A percentile compares a stretch with the other conserved stretches of the same genome.
Evolutionary conservation across 2,797 vertebrate species (phyloP).

Genomic region (Heteromormyrus szaboi): DNA sequence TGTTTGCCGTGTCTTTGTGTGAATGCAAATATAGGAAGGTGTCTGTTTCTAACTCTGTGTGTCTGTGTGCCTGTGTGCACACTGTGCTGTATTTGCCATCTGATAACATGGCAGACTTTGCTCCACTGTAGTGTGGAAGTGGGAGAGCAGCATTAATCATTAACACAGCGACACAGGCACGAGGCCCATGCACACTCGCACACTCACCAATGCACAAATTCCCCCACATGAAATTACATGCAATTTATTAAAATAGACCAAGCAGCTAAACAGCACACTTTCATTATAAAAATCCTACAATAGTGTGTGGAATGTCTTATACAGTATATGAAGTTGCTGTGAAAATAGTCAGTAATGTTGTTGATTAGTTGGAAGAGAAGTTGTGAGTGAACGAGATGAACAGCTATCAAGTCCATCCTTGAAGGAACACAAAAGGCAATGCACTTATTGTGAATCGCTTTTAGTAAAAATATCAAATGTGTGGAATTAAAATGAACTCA

Average conservation of each 20-base stretch:
- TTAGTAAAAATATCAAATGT: background rate
- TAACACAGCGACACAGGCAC: conserved; percentile 37
- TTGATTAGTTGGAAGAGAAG: background rate
- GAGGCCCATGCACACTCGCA: background rate
- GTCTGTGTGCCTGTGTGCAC: conserved; percentile 30
- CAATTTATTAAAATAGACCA: background rate
- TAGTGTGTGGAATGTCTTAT: background rate
- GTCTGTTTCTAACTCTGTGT: conserved; percentile 4
- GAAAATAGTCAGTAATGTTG: background rate
- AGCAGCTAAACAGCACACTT: background rate
- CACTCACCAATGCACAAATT: background rate
- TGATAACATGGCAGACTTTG: conserved; percentile 57
- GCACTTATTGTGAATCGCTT: background rate
- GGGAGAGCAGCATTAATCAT: conserved; percentile 52
- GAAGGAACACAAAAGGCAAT: background rate
- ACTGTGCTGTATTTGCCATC: conserved; percentile 44
- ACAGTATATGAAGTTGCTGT: background rate
- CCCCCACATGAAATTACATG: background rate
- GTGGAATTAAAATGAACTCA: background rate
- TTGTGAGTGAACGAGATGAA: background rate
- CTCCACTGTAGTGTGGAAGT: conserved; percentile 35
- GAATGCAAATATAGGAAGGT: conserved; percentile 4
- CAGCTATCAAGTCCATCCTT: background rate
- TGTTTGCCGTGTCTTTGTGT: conserved; percentile 1
- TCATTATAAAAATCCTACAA: background rate